These are phyloP conservation scores for Myrmecobius fasciatus DNA, from an alignment of 2,113 vertebrate genomes.

Conservation along the genomic window DNA sequence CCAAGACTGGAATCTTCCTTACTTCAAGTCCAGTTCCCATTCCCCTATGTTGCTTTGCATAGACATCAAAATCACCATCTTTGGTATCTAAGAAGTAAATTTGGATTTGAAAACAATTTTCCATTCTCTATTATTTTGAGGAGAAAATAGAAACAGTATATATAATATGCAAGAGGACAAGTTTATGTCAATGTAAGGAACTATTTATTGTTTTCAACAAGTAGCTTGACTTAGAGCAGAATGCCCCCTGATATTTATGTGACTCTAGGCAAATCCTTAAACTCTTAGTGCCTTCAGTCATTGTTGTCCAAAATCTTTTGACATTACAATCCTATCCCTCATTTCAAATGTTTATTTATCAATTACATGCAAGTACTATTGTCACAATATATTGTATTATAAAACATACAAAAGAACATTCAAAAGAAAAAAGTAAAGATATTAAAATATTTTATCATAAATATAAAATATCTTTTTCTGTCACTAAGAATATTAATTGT, in stretches of 20 bases:
- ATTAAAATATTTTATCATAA: no score
- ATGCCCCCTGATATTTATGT: neutral
- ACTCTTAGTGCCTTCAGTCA: no score
- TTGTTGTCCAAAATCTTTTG: no score
- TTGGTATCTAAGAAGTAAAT: neutral
- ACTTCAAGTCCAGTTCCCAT: neutral
- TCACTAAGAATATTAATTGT: neutral
- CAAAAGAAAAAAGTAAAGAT: no score
- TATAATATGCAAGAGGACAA: neutral
- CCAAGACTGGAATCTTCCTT: neutral
- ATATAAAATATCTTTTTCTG: no score
- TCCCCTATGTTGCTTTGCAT: neutral
- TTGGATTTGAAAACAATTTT: neutral
- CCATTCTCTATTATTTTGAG: neutral
- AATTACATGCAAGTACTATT: no score
- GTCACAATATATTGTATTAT: no score
- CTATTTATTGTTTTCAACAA: neutral
- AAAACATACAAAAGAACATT: no score
- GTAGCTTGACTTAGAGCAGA: neutral
- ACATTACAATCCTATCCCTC: no score
- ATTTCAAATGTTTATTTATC: no score
- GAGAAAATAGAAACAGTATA: neutral
- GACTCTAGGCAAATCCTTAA: no score
- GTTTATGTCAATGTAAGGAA: neutral
- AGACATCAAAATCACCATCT: neutral